Percentiles rank a stretch among this genome's conserved stretches.
Evolutionary conservation across 64 coral and sea anemone species (phyloP).

Genomic region (Stichodactyla helianthus): DNA sequence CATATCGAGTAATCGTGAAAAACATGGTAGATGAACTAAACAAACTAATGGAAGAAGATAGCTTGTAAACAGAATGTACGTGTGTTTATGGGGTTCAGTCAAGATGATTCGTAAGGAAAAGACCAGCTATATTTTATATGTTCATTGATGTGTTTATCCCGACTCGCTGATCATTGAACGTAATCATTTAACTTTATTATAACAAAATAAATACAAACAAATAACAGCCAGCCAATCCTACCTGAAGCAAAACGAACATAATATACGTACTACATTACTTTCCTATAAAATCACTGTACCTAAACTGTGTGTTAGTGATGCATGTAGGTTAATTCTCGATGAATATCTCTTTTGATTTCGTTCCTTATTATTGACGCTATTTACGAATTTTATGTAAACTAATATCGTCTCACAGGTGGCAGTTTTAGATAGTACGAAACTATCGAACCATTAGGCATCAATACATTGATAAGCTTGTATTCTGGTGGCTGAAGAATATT

Average conservation of each 20-base stretch:
- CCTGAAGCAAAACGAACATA: no score
- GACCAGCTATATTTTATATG: neutral
- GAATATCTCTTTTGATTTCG: neutral
- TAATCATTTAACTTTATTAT: neutral
- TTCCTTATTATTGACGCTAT: neutral
- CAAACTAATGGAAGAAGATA: conserved; percentile 96
- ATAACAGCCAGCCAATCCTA: neutral
- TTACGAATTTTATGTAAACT: neutral
- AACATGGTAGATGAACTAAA: conserved; percentile 88
- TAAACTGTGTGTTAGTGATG: neutral
- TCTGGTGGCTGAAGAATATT: neutral
- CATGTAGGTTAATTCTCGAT: neutral
- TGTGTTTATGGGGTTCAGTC: neutral
- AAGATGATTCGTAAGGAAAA: neutral
- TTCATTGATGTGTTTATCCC: neutral
- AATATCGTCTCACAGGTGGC: neutral
- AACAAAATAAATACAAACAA: neutral
- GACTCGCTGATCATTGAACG: neutral
- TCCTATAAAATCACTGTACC: no score
- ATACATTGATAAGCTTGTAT: neutral
- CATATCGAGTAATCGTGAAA: conserved; percentile 53
- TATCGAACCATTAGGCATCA: neutral
- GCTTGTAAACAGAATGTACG: conserved; percentile 40
- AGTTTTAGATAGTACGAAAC: neutral
- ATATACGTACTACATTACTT: neutral